A percentile compares a stretch with the other conserved stretches of the same genome.
Conservation (phyloP, 2,888 invertebrate species). For the Cephus rjabovi region DNA sequence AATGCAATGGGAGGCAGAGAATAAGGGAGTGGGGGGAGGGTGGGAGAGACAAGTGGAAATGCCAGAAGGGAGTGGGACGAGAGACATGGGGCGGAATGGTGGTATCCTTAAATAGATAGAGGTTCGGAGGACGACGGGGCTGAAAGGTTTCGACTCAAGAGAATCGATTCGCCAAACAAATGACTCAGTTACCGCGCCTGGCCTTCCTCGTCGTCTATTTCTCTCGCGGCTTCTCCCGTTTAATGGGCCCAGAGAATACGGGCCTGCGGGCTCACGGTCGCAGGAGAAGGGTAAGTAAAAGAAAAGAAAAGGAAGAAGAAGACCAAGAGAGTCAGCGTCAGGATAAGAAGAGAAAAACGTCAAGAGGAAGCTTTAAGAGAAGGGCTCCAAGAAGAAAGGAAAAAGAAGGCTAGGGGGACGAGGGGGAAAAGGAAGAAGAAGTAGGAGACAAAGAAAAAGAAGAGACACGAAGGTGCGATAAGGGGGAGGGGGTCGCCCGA, state of each 20-base stretch:
- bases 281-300: background rate
- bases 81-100: no score
- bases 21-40: constrained; percentile 9
- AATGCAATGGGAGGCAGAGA: constrained; percentile 15
- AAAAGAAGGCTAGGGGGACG: constrained; percentile 8
- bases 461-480: constrained; percentile 3
- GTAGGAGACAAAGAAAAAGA: constrained; percentile 30
- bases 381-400: constrained; percentile 13
- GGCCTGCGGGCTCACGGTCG: constrained; percentile 18
- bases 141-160: constrained; percentile 26
- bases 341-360: constrained; percentile 10
- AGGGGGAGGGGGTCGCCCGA: background rate
- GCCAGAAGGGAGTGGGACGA: no score
- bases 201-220: constrained; percentile 18
- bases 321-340: background rate
- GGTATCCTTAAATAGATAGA: constrained; percentile 1
- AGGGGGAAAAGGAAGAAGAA: constrained; percentile 14
- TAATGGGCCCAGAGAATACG: constrained; percentile 40
- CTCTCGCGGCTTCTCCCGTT: constrained; percentile 28
- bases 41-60: constrained; percentile 13
- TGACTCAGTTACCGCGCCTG: constrained; percentile 47
- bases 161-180: constrained; percentile 55
- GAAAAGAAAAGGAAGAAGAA: constrained; percentile 15
- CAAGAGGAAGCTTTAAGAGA: background rate
- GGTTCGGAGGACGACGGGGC: constrained; percentile 8